Base-by-base conservation (phyloP, 1,140 invertebrate species). In the Brachionus angularis region DNA sequence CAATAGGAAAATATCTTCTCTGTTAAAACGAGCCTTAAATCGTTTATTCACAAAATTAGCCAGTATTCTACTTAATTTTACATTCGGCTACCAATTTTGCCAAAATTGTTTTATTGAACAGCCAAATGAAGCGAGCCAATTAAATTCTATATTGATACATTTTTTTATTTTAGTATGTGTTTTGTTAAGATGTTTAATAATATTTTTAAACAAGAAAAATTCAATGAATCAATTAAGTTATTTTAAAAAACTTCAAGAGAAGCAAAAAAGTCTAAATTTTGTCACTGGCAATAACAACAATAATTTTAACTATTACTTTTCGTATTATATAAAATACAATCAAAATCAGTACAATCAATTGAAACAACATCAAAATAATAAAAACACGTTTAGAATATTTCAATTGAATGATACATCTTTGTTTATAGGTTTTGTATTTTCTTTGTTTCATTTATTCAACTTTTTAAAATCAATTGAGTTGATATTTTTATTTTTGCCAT, bases 41-140 rank as follows among this genome's bases (percentile, higher is more conserved):
- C 42, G 62, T 5, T 12, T 67, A 21, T 67, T 67, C 16, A 67
- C 62, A 21, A 46, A 67, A 33, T 12, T 67, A 16, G 62, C 62
- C 2, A 67, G 42, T 33, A 67, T 67, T 49, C 3, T 67, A 0
- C 62, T 67, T 7, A 47, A 67, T 29, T 50, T 46, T 34, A 12
- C 33, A 29, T 47, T 47, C n/a, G 62, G 62, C 7, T 67, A 67
- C 25, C 62, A 47, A 16, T 67, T 67, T 34, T 67, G 62, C 36
- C 62, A 67, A 31, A 67, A 67, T 36, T 67, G 62, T 50, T 67
- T 67, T 14, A 67, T 67, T 5, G 16, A 67, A 49, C 12, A 33
- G 21, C 42, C 42, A 3, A 36, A 12, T 16, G 14, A 67, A 50
- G 21, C 47, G 14, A 16, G 1, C 7, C 25, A 18, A 18, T 18